phyloP scores from a whole-genome alignment of 2,113 vertebrate species.

The Platysternon megacephalum region DNA sequence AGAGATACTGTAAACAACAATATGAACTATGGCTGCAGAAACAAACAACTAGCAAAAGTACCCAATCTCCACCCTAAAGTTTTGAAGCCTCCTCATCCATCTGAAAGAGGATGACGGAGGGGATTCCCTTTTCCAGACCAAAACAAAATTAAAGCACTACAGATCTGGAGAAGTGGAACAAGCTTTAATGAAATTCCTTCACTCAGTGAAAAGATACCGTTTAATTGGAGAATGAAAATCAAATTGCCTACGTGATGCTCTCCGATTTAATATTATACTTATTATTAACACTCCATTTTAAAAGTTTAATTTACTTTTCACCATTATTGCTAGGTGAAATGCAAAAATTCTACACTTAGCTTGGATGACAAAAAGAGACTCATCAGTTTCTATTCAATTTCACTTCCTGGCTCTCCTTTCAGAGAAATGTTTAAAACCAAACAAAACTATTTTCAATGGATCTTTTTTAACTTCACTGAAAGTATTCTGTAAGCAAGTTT shows the following conservation, averaged over 20 bases:
- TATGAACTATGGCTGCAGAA: neutral
- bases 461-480: neutral
- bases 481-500: neutral
- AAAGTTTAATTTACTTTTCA: neutral
- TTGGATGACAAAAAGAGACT: neutral
- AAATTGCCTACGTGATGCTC: neutral
- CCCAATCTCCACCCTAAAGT: neutral
- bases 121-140: neutral
- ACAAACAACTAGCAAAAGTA: neutral
- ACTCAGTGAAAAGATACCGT: neutral
- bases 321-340: neutral
- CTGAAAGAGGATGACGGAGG: neutral
- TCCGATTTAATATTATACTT: neutral
- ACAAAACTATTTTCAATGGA: neutral
- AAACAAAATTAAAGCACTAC: neutral
- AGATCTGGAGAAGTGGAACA: neutral
- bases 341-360: neutral
- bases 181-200: neutral
- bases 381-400: neutral
- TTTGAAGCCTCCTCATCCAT: neutral
- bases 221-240: neutral
- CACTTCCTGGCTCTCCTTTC: slow-evolving; percentile 33
- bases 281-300: neutral
- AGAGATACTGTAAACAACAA: neutral
- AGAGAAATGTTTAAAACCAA: neutral